Base-by-base conservation (phyloP, 2,888 invertebrate genomes). In the Carterocephalus palaemon region DNA sequence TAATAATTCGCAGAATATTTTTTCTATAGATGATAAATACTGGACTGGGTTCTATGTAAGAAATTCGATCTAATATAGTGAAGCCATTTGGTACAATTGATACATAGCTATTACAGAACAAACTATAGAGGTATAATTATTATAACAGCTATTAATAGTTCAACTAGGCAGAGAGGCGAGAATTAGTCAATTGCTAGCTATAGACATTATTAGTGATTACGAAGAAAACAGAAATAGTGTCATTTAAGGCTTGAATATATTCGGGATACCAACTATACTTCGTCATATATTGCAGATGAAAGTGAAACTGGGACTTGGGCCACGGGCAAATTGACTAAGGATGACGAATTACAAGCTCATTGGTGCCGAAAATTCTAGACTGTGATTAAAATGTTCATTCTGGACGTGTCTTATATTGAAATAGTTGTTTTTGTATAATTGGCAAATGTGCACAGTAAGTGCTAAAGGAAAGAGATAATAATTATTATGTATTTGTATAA, bases 401-500 rank as follows among this genome's bases (percentile, higher is more conserved):
- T 67, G 83, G 76, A 83, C 81, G 86, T 85, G 86, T 86, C 86
- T 86, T 85, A 86, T 86, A 86, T 85, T 86, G 80, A 81, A 85
- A 84, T 86, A 86, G 85, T 78, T 80, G 76, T 76, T 84, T 70
- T 83, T 83, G 76, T 84, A 83, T 79, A 70, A 82, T 82, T 83
- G 83, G 82, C 83, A 69, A 43, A 67, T 58, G 48, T 56, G 73
- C 72, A 76, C 74, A 57, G 49, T 56, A 61, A 61, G 76, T 77
- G 76, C 71, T 62, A 57, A 47, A 36, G 49, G 41, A 59, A 66
- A 61, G 59, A 56, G 60, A 57, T 65, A 53, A 54, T 51, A 54
- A 60, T 63, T 62, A 64, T 64, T 66, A 69, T 60, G 50, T 64
- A 60, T 67, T 62, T 54, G 64, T 55, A 62, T 54, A 58, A 57